Evolutionary conservation across 2,888 invertebrate genomes (phyloP).

Genomic region (Linnaemya vulpina): DNA sequence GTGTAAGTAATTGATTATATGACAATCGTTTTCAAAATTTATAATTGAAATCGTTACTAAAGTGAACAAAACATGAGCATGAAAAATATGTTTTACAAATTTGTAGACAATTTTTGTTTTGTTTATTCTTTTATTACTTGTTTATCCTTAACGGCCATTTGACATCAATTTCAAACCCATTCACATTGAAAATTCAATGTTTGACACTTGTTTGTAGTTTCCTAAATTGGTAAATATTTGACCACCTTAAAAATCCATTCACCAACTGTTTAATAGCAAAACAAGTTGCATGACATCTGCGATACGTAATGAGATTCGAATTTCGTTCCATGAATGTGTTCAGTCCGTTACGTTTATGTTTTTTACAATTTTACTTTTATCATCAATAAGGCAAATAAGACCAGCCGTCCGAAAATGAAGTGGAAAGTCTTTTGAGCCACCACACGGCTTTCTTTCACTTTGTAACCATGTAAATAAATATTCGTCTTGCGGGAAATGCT

Average conservation of each 20-base stretch:
- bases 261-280: neutral
- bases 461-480: too few species aligned
- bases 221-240: neutral
- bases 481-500: too few species aligned
- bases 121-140: neutral
- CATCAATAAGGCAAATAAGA: too few species aligned
- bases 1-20: neutral
- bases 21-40: conserved; percentile 47
- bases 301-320: neutral
- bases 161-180: conserved; percentile 40
- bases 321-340: neutral
- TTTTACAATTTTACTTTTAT: too few species aligned
- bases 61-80: neutral
- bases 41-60: neutral
- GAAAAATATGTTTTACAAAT: conserved; percentile 1
- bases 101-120: neutral
- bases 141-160: conserved; percentile 53
- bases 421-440: too few species aligned
- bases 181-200: conserved; percentile 17
- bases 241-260: neutral
- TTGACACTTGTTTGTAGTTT: neutral
- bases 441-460: too few species aligned
- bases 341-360: neutral
- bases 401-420: too few species aligned
- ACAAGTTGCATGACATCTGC: neutral